Conservation (phyloP, 35 echinoderm and acorn worm species). For the Amphiura filiformis region DNA sequence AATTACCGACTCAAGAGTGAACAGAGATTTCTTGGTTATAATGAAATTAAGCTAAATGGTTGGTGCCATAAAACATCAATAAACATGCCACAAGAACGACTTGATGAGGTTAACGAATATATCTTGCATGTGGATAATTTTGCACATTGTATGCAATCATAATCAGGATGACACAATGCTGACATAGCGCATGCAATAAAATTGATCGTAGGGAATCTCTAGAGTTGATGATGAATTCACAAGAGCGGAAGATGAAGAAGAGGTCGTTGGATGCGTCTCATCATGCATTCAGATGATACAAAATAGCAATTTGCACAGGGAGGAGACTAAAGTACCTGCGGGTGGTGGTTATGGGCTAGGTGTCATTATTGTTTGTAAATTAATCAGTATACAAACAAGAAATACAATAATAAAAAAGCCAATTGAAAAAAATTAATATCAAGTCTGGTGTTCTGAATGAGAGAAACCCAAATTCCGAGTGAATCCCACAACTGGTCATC, state of each 20-base stretch:
- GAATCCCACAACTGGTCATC: too few relatives aligned
- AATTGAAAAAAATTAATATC: too few relatives aligned
- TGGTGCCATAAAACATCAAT: slow-evolving; percentile 7
- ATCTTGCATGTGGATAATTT: too few relatives aligned
- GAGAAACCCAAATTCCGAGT: too few relatives aligned
- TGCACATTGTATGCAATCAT: neutral
- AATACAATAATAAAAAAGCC: too few relatives aligned
- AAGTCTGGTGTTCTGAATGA: too few relatives aligned
- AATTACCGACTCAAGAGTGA: neutral
- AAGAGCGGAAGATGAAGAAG: slow-evolving; percentile 1
- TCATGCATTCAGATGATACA: neutral
- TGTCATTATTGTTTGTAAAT: too few relatives aligned
- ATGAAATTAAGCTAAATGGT: neutral
- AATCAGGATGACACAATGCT: neutral
- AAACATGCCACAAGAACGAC: neutral
- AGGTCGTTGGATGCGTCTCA: neutral
- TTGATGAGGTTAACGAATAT: neutral
- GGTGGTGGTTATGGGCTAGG: too few relatives aligned
- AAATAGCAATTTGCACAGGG: neutral
- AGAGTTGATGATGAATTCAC: neutral
- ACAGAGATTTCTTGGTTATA: neutral
- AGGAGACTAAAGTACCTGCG: neutral
- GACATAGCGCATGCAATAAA: neutral
- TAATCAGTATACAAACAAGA: too few relatives aligned
- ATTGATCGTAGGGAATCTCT: neutral